These are phyloP conservation scores for Acrocera orbiculus DNA, from an alignment of 2,888 invertebrate genomes.

Conservation along the genomic window DNA sequence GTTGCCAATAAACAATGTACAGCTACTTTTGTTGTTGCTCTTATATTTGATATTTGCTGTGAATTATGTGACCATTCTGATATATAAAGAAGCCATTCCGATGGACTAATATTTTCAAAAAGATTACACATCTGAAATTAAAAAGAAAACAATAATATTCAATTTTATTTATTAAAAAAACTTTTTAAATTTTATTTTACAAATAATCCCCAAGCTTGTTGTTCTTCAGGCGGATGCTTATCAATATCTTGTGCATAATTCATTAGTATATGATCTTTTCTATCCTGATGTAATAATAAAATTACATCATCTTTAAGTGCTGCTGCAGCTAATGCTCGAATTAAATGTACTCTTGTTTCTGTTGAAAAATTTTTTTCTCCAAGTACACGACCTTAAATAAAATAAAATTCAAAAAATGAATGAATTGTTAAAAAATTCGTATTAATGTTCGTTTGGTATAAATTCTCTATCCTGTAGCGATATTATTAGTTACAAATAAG, in stretches of 20 bases:
- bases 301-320: constrained; percentile 81
- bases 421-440: too few relatives aligned
- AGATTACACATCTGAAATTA: constrained; percentile 61
- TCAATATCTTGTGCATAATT: constrained; percentile 72
- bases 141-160: not conserved
- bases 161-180: not conserved
- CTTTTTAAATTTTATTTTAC: constrained; percentile 34
- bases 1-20: constrained; percentile 69
- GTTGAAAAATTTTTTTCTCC: constrained; percentile 40
- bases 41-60: constrained; percentile 67
- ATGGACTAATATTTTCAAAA: constrained; percentile 73
- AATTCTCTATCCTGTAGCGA: not conserved
- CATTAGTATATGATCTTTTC: constrained; percentile 74
- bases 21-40: constrained; percentile 78
- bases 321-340: constrained; percentile 56
- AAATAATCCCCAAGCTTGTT: constrained; percentile 61
- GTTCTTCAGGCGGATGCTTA: constrained; percentile 51
- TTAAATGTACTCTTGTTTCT: constrained; percentile 43
- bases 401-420: not conserved
- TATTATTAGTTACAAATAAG: not conserved
- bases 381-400: constrained; percentile 36
- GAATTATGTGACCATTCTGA: constrained; percentile 74
- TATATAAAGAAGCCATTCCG: constrained; percentile 86
- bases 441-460: not conserved
- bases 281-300: constrained; percentile 74